These are phyloP conservation scores for Pseudomyrmex sp. DNA, from an alignment of 1,140 invertebrate species.

Conservation along the genomic window DNA sequence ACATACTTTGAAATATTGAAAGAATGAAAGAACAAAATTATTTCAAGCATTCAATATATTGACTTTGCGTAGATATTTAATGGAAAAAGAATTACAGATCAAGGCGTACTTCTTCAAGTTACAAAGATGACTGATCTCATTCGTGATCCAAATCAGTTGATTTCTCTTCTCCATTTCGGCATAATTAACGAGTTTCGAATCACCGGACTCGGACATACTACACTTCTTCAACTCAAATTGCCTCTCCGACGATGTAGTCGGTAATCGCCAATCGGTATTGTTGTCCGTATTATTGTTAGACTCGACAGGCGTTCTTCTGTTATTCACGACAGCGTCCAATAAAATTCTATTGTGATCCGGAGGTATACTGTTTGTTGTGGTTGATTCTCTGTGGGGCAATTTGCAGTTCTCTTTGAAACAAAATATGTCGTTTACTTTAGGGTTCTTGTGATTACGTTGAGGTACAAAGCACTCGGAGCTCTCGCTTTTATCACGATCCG, in stretches of 20 bases:
- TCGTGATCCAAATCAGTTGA: conserved; percentile 85
- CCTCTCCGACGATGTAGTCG: conserved; percentile 78
- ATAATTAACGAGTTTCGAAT: conserved; percentile 80
- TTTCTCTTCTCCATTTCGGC: conserved; percentile 85
- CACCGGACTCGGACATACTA: conserved; percentile 77
- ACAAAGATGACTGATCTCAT: conserved; percentile 84
- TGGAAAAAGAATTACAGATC: conserved; percentile 14
- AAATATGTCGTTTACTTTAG: conserved; percentile 75
- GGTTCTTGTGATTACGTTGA: conserved; percentile 72
- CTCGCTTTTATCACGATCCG: conserved; percentile 79
- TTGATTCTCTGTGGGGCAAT: conserved; percentile 59
- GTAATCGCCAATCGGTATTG: conserved; percentile 78
- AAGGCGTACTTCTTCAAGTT: conserved; percentile 84
- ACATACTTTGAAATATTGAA: background rate
- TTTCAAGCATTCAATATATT: background rate
- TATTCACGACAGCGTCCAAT: conserved; percentile 74
- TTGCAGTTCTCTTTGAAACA: conserved; percentile 75
- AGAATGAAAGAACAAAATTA: background rate
- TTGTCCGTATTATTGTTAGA: conserved; percentile 71
- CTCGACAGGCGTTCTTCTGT: conserved; percentile 44
- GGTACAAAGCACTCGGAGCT: conserved; percentile 83
- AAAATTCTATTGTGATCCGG: conserved; percentile 76
- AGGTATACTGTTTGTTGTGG: conserved; percentile 74
- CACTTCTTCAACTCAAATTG: conserved; percentile 75
- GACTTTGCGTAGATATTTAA: background rate